Percentiles rank a stretch among this genome's conserved stretches.
Evolutionary conservation across 2,888 invertebrate species (phyloP).

Genomic region (Camponotus fellah): DNA sequence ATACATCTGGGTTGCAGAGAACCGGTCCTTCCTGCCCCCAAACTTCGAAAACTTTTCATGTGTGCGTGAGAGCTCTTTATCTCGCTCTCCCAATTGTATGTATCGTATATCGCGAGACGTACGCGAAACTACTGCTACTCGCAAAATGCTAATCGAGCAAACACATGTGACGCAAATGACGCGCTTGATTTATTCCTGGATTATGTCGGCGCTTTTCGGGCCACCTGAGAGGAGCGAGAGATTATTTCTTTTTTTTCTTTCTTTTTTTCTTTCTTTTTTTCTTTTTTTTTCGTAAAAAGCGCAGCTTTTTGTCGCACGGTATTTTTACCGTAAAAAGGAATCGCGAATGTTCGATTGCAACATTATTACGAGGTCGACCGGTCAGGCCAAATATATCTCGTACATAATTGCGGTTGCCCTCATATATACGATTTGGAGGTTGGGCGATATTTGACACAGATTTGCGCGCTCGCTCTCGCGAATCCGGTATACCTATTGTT

Average conservation of each 20-base stretch:
- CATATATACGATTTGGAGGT: slow-evolving; percentile 58
- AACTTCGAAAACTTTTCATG: slow-evolving; percentile 34
- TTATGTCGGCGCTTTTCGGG: neutral
- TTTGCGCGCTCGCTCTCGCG: slow-evolving; percentile 53
- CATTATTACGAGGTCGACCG: slow-evolving; percentile 66
- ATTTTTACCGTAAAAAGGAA: slow-evolving; percentile 39
- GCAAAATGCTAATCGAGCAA: slow-evolving; percentile 52
- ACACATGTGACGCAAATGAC: slow-evolving; percentile 44
- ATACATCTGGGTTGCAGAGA: slow-evolving; percentile 50
- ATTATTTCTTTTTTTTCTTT: neutral
- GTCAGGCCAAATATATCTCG: slow-evolving; percentile 73
- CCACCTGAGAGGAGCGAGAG: neutral
- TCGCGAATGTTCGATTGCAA: slow-evolving; percentile 57
- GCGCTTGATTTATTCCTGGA: neutral
- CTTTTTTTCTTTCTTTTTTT: neutral
- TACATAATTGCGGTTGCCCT: slow-evolving; percentile 62
- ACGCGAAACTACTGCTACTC: slow-evolving; percentile 14
- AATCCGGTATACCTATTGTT: slow-evolving; percentile 30
- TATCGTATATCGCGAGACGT: slow-evolving; percentile 9
- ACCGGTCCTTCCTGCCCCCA: slow-evolving; percentile 45
- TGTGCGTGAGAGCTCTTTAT: slow-evolving; percentile 38
- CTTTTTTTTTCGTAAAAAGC: neutral
- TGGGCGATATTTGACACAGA: slow-evolving; percentile 72
- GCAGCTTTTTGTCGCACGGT: too few species aligned
- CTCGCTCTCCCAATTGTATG: slow-evolving; percentile 43